Base-by-base conservation (phyloP, 53 echinoderm and acorn worm species). In the Holothuria leucospilota region DNA sequence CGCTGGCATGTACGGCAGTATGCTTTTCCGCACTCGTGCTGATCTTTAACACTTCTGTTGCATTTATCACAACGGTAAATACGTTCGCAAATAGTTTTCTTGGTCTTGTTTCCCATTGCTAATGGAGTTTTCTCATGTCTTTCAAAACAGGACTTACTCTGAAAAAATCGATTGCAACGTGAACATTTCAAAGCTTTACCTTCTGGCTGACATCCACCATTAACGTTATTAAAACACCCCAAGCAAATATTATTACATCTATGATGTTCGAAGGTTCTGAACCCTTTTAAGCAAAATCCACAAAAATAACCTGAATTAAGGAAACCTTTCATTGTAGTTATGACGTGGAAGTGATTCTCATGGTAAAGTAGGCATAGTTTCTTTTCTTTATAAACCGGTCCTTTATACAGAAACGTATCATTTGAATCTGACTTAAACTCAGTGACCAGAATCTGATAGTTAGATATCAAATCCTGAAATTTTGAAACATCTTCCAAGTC, bases 321-420 rank as follows among this genome's bases (percentile, higher is more conserved):
- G 51, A 94, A 90, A 1, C 65, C 85, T 16, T 62, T 62, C 67
- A 87, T 87, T 56, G 81, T 51, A 1, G 72, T 84, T 21, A 90
- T 90, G 62, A 93, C 72, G 41, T 90, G 77, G 29, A 71, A 93
- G 30, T 93, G 88, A 58, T 88, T 86, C 5, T 90, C 69, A 51
- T 88, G 85, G 13, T 16, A 64, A 16, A 73, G 88, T 9, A 93
- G 20, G 53, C 63, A 90, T 2, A 87, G 64, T 13, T 63, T 51
- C 12, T 81, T 63, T 20, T 86, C 66, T 59, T 79, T 68, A 9
- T 56, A 15, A 0, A 64, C 21, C 7, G 91, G 85, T 0, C 92
- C 94, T 21, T 70, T 84, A 58, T 84, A 94, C 8, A 94, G 65
- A n/a, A 89, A 67, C 4, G 38, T 63, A 69, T 13, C 24, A 15